Base-by-base conservation (phyloP, 2,113 vertebrate genomes). In the Cyprinus carpio region DNA sequence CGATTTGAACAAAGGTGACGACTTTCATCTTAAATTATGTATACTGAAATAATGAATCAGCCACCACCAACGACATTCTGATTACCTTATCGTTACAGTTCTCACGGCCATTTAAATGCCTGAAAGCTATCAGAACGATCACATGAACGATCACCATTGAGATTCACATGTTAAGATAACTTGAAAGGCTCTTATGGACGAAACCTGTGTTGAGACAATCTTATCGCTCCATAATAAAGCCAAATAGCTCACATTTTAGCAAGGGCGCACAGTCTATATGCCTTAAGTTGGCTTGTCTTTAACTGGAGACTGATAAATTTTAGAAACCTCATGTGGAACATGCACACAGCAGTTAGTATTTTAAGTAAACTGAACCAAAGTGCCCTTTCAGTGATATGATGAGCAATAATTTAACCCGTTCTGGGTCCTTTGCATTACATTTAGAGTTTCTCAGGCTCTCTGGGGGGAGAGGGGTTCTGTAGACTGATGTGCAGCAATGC, bases 401-500 rank as follows among this genome's bases (percentile, higher is more conserved):
- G 84, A 83, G 84, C 81, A 87, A 74, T 81, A 79, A 62, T 85
- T 71, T 74, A 79, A 82, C 82, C 85, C 51, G 9, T 80, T 83
- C 81, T 72, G 51, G 60, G 77, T 83, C 75, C 86, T 81, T 85
- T 11, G 37, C 49, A 60, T 78, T 84, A 72, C 81, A n/a, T 62
- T 76, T 13, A 67, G 46, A 78, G 83, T 75, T 75, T 82, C 75
- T 69, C 64, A 0, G 27, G 72, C 54, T 79, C 78, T 79, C 29
- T 58, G 43, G 23, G 82, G 75, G 54, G 65, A 18, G 23, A 1
- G 34, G 34, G 34, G 7, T 31, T 77, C 54, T 27, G 82, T 9
- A 27, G 78, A 60, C 85, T 76, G 31, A 51, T 54, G 83, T 60
- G 91, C 84, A 87, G 87, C 86, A 90, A 81, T 87, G 87, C 91